A percentile compares a stretch with the other conserved stretches of the same genome.
These are phyloP conservation scores for Zaprionus africanus DNA, from an alignment of 1,140 invertebrate species.

Conservation along the genomic window DNA sequence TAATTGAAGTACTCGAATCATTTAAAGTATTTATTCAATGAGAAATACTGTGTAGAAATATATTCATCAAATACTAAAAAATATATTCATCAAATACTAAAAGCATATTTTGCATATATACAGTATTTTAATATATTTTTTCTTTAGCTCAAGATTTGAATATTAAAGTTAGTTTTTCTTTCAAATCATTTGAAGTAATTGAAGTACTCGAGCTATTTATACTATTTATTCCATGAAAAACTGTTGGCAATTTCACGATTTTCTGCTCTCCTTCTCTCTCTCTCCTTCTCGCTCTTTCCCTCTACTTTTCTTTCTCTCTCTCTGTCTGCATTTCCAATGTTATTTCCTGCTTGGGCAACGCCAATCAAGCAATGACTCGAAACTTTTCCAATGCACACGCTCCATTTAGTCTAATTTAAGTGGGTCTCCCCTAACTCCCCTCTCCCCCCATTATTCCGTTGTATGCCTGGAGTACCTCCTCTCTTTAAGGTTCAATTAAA, in stretches of 20 bases:
- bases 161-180: not conserved
- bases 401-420: constrained; percentile 53
- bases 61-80: no score
- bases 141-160: not conserved
- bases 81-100: not conserved
- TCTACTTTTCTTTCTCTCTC: not conserved
- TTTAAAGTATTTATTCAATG: constrained; percentile 6
- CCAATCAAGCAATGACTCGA: constrained; percentile 70
- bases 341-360: constrained; percentile 62
- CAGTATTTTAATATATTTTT: not conserved
- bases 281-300: not conserved
- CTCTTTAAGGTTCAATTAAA: constrained; percentile 64
- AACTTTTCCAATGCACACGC: constrained; percentile 52
- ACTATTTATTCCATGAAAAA: constrained; percentile 21
- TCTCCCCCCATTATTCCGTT: not conserved
- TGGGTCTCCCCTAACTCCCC: not conserved
- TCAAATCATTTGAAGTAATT: not conserved
- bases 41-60: not conserved
- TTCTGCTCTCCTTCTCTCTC: not conserved
- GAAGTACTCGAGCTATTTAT: not conserved
- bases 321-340: constrained; percentile 50
- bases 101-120: no score
- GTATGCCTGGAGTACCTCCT: constrained; percentile 26
- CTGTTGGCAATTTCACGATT: constrained; percentile 8
- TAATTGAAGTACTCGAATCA: not conserved